Evolutionary conservation across 1,140 invertebrate genomes (phyloP).

Genomic region (Scaptomyza montana): DNA sequence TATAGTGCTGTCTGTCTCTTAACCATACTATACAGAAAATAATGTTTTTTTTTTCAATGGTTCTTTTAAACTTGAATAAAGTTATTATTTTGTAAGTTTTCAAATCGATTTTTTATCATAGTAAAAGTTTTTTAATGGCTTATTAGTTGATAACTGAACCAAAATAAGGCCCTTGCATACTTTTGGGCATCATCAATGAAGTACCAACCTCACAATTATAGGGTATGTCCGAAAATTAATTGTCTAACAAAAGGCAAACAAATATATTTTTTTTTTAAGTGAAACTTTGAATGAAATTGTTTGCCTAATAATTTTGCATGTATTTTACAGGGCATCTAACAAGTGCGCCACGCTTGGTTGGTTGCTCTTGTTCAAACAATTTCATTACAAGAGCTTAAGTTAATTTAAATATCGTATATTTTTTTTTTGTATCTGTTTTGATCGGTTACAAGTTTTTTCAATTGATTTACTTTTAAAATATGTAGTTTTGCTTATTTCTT

Average conservation of each 20-base stretch:
- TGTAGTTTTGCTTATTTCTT: conserved; percentile 21
- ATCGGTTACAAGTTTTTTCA: conserved; percentile 18
- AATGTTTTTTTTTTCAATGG: too few relatives aligned
- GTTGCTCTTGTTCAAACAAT: not conserved
- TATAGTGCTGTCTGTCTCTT: conserved; percentile 3
- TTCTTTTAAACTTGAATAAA: too few relatives aligned
- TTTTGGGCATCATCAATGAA: not conserved
- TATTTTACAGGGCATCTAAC: conserved; percentile 22
- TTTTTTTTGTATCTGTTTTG: conserved; percentile 12
- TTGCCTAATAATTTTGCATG: not conserved
- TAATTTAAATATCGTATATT: conserved; percentile 22
- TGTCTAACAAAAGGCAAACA: not conserved
- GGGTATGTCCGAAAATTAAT: not conserved
- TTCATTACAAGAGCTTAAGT: not conserved
- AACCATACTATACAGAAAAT: not conserved
- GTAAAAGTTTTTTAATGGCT: too few relatives aligned
- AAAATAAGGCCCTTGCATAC: not conserved
- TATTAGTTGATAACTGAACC: too few relatives aligned
- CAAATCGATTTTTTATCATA: too few relatives aligned
- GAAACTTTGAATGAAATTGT: not conserved
- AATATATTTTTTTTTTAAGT: not conserved
- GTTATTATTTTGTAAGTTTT: not conserved
- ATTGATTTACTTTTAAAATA: conserved; percentile 15
- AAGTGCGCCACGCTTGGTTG: conserved; percentile 2
- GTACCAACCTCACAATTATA: not conserved